Percentiles rank a stretch among this genome's conserved stretches.
Evolutionary conservation across 2,888 invertebrate genomes (phyloP).

Genomic region (Eupelmus urozonus): DNA sequence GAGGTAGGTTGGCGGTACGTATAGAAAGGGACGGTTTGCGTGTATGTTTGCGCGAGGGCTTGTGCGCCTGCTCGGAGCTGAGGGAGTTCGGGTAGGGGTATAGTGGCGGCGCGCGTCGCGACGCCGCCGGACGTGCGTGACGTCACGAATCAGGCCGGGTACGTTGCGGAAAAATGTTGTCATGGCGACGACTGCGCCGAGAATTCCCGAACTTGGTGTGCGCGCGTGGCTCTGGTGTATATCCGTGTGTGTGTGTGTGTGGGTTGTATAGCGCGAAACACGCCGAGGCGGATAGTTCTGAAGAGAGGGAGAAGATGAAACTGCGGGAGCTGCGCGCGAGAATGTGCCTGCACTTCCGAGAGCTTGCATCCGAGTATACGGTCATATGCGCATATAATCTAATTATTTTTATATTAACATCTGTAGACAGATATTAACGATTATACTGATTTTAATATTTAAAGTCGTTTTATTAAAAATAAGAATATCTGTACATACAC

Average conservation of each 20-base stretch:
- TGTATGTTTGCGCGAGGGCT: conserved; percentile 9
- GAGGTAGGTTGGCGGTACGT: neutral
- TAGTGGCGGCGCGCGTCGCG: conserved; percentile 1
- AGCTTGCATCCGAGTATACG: too few relatives aligned
- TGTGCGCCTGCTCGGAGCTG: conserved; percentile 26
- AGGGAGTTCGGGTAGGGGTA: conserved; percentile 64
- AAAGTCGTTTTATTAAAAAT: too few relatives aligned
- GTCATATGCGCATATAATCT: too few relatives aligned
- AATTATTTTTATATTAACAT: too few relatives aligned
- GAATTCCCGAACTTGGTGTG: conserved; percentile 57
- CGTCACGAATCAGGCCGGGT: conserved; percentile 74
- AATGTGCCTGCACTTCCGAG: too few relatives aligned
- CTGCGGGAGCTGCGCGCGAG: too few relatives aligned
- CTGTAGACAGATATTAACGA: too few relatives aligned
- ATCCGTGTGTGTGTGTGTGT: neutral
- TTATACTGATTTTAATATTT: too few relatives aligned
- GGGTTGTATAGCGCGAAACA: neutral
- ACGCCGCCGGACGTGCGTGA: conserved; percentile 61
- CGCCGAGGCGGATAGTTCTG: too few relatives aligned
- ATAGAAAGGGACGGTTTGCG: neutral
- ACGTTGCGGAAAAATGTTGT: conserved; percentile 76
- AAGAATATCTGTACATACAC: too few relatives aligned
- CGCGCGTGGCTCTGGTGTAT: neutral
- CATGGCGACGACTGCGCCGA: conserved; percentile 71
- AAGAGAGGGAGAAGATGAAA: neutral